A percentile compares a stretch with the other conserved stretches of the same genome.
phyloP scores from a whole-genome alignment of 2,113 vertebrate genomes.

The Oreochromis spilurus region DNA sequence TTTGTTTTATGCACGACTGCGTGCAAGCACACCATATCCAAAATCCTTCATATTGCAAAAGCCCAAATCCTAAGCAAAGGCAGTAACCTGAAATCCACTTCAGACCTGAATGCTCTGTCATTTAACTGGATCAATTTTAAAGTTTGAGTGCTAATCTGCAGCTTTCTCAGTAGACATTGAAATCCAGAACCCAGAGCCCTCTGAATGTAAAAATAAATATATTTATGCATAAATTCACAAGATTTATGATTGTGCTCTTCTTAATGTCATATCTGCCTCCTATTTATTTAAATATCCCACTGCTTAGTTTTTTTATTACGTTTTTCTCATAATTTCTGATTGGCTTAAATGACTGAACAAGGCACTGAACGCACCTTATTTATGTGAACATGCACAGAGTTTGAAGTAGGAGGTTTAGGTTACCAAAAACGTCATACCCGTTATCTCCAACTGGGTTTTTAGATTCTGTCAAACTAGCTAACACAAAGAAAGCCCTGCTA shows the following conservation, averaged over 20 bases:
- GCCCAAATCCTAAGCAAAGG: neutral
- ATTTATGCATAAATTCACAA: neutral
- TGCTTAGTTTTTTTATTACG: neutral
- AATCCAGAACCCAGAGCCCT: neutral
- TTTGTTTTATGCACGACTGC: neutral
- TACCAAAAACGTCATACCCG: rapidly evolving
- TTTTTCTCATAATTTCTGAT: neutral
- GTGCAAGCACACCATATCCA: neutral
- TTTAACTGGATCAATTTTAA: neutral
- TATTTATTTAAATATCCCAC: neutral
- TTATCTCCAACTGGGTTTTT: neutral
- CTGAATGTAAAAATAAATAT: neutral
- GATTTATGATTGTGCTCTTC: neutral
- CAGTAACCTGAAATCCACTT: neutral
- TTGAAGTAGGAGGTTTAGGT: neutral
- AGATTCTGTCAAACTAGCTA: neutral
- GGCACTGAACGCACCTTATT: neutral
- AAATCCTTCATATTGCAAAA: neutral
- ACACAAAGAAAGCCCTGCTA: neutral
- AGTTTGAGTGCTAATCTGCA: neutral
- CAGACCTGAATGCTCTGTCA: neutral
- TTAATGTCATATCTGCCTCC: too few relatives aligned
- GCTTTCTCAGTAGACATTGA: neutral
- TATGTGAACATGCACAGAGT: neutral
- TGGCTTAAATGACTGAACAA: neutral